Conservation (phyloP, 2,797 vertebrate species). For the Apogon hyalosoma region DNA sequence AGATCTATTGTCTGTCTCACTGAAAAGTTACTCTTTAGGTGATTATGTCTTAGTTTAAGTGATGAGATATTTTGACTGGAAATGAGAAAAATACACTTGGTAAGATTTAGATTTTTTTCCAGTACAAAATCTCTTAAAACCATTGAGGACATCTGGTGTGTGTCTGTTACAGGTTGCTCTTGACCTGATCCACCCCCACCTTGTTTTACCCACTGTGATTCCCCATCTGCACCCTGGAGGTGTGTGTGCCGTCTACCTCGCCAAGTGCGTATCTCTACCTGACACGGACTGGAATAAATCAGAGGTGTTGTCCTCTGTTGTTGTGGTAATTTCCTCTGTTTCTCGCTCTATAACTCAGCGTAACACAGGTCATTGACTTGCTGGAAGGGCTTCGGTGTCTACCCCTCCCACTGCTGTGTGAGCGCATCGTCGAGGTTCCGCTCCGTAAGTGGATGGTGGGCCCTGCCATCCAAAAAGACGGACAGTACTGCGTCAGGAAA, state of each 20-base stretch:
- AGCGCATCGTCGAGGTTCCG: slow-evolving; percentile 88
- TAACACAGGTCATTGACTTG: slow-evolving; percentile 92
- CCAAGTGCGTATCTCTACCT: slow-evolving; percentile 86
- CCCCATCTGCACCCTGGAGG: slow-evolving; percentile 88
- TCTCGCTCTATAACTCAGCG: slow-evolving; percentile 68
- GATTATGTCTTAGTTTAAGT: too few relatives aligned
- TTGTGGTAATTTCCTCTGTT: not conserved
- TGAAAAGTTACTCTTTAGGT: too few relatives aligned
- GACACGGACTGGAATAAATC: not conserved
- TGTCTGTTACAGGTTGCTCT: slow-evolving; percentile 85
- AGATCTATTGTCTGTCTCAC: too few relatives aligned
- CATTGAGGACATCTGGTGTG: too few relatives aligned
- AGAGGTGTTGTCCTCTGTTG: not conserved
- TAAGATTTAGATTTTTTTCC: too few relatives aligned
- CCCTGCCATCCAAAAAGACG: slow-evolving; percentile 85
- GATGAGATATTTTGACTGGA: too few relatives aligned
- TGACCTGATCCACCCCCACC: slow-evolving; percentile 90
- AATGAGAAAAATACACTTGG: too few relatives aligned
- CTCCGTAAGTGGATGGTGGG: slow-evolving; percentile 88
- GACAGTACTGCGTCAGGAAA: slow-evolving; percentile 73
- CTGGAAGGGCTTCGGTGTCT: slow-evolving; percentile 86
- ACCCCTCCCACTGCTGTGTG: slow-evolving; percentile 86
- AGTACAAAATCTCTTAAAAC: too few relatives aligned
- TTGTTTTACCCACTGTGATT: slow-evolving; percentile 84
- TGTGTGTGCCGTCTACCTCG: slow-evolving; percentile 89